A percentile compares a stretch with the other conserved stretches of the same genome.
phyloP scores from a whole-genome alignment of 2,797 vertebrate genomes.

The Eleutherodactylus coqui region DNA sequence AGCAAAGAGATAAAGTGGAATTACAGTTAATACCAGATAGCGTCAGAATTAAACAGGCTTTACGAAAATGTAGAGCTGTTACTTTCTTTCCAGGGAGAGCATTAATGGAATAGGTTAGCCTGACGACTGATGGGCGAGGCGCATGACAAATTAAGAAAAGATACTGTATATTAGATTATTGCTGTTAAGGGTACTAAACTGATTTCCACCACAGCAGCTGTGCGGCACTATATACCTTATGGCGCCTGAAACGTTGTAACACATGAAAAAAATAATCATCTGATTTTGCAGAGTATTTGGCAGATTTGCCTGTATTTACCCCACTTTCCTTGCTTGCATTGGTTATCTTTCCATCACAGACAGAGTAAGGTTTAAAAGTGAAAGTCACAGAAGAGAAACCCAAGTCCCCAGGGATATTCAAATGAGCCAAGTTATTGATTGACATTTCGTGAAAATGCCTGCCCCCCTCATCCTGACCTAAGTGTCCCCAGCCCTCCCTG shows the following conservation, averaged over 20 bases:
- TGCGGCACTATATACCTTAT: neutral
- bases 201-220: neutral
- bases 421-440: slow-evolving; percentile 53
- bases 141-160: neutral
- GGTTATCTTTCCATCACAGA: neutral
- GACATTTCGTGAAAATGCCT: slow-evolving; percentile 42
- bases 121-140: neutral
- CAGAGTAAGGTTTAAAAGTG: slow-evolving; percentile 7
- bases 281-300: no score
- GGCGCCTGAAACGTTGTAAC: neutral
- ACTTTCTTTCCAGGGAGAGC: slow-evolving; percentile 15
- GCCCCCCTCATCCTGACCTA: slow-evolving; percentile 51
- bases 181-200: neutral
- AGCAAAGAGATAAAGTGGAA: slow-evolving; percentile 39
- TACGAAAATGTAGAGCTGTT: neutral
- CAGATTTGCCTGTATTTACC: no score
- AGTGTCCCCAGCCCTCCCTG: slow-evolving; percentile 45
- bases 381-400: slow-evolving; percentile 27
- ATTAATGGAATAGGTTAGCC: slow-evolving; percentile 29
- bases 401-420: slow-evolving; percentile 44
- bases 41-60: slow-evolving; percentile 25
- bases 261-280: no score
- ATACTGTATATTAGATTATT: slow-evolving; percentile 2
- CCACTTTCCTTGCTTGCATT: neutral
- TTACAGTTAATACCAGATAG: slow-evolving; percentile 30